Percentiles rank a stretch among this genome's conserved stretches.
phyloP scores from a whole-genome alignment of 2,888 invertebrate species.

The Orthonevra nobilis region DNA sequence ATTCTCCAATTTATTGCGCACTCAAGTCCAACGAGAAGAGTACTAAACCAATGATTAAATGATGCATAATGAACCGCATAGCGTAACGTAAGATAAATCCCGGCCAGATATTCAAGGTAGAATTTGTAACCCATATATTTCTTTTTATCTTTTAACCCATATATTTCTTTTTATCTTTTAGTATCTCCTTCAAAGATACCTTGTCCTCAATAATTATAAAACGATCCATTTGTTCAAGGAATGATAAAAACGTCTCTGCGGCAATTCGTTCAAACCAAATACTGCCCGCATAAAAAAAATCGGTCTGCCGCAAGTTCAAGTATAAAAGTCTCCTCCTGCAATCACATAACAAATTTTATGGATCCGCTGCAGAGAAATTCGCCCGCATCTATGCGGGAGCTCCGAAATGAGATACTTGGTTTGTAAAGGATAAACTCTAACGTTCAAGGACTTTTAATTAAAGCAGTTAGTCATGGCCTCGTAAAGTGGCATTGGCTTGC shows the following conservation, averaged over 20 bases:
- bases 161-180: too few relatives aligned
- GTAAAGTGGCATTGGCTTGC: constrained; percentile 1
- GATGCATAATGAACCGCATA: too few relatives aligned
- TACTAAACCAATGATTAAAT: too few relatives aligned
- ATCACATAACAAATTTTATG: constrained; percentile 26
- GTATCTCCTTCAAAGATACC: too few relatives aligned
- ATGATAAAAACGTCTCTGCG: background rate
- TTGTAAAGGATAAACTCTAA: constrained; percentile 30
- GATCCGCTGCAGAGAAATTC: constrained; percentile 9
- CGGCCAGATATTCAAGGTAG: too few relatives aligned
- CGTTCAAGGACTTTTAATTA: constrained; percentile 61
- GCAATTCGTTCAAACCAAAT: background rate
- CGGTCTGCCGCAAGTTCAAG: background rate
- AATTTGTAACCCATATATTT: too few relatives aligned
- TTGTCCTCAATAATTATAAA: constrained; percentile 9
- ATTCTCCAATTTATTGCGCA: too few relatives aligned
- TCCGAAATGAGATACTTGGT: constrained; percentile 2
- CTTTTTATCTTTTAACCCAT: too few relatives aligned
- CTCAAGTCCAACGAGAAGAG: too few relatives aligned
- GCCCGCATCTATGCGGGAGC: constrained; percentile 1
- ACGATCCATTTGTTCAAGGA: constrained; percentile 14
- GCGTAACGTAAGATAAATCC: too few relatives aligned
- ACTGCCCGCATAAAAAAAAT: background rate
- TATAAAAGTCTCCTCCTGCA: constrained; percentile 4
- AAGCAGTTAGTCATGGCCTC: constrained; percentile 54